Evolutionary conservation across 2,113 vertebrate species (phyloP), one percentile per base, ranked within the genome.

Genomic region (Hemiscyllium ocellatum): DNA sequence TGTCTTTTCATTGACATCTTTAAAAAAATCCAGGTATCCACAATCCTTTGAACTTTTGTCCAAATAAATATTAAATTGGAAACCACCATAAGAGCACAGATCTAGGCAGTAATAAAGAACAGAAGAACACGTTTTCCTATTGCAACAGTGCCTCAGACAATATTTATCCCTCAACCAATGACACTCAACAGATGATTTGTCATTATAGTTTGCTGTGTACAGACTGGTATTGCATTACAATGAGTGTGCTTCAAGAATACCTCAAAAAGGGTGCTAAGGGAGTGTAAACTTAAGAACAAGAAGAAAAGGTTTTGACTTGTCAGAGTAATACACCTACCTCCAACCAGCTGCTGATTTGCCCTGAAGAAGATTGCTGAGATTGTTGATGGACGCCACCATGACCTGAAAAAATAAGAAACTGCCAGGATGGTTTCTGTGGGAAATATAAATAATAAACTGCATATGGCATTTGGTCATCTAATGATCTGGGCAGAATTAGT

Each of bases 261-360:
- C 24, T 24, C 69, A 70, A 70, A 80, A 47, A 47, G 42, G n/a
- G 10, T 78, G 33, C 12, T n/a, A n/a, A 0, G 76, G 33, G 76
- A 80, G 0, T 4, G 1, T n/a, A 12, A 37, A 15, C 42, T 65
- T 52, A 50, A 72, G 26, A 22, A 56, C 56, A 50, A 65, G 15
- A 50, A 50, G 12, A 8, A 19, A 61, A 37, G 76, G 26, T 17
- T 24, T 47, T 65, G 29, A 17, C 78, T 15, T 83, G 69, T 47
- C 19, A 70, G 94, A 61, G 37, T 52, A 56, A 89, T 72, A 4
- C 15, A 96, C 98, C 98, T 97, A 99, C 99, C 97, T 99, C 99
- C 99, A 99, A 24, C 98, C 98, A 94, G 98, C 98, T 61, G 98
- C 90, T 72, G 98, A 97, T 95, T 97, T 98, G 96, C 98, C 96